Conservation (phyloP, 1,140 invertebrate genomes). For the Zaprionus ghesquierei region DNA sequence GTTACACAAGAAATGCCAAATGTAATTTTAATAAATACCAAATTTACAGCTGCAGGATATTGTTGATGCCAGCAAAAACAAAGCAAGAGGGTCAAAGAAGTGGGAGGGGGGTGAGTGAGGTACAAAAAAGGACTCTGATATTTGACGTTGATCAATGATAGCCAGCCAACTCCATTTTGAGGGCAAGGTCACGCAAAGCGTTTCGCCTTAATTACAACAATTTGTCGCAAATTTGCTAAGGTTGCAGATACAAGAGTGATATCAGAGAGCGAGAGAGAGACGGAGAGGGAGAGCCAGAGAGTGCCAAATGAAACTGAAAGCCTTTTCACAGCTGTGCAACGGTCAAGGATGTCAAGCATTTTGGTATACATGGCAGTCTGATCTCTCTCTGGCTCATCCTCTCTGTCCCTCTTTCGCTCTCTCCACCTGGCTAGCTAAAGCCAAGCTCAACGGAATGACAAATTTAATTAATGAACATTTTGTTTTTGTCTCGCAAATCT, state of each 20-base stretch:
- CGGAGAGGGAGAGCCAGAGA: too few species aligned
- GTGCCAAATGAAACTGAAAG: neutral
- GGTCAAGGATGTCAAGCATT: neutral
- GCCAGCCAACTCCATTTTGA: neutral
- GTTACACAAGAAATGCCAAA: constrained; percentile 8
- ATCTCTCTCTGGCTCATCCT: too few species aligned
- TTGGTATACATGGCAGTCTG: neutral
- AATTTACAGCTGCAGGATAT: constrained; percentile 50
- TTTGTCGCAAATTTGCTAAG: neutral
- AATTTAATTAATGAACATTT: constrained; percentile 46
- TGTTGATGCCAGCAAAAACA: neutral
- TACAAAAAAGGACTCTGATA: neutral
- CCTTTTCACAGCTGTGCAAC: neutral
- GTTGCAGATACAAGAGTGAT: neutral
- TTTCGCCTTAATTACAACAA: constrained; percentile 7
- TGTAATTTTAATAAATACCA: constrained; percentile 61
- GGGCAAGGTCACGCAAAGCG: neutral
- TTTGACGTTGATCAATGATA: constrained; percentile 8
- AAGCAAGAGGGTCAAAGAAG: neutral
- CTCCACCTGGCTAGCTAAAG: too few species aligned
- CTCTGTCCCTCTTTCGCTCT: neutral
- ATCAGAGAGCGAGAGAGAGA: neutral
- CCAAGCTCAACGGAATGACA: constrained; percentile 18
- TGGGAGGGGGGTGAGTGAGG: neutral
- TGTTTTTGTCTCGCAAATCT: constrained; percentile 28